Base-by-base conservation (phyloP, 2,888 invertebrate species). In the Diarsia dahlii region DNA sequence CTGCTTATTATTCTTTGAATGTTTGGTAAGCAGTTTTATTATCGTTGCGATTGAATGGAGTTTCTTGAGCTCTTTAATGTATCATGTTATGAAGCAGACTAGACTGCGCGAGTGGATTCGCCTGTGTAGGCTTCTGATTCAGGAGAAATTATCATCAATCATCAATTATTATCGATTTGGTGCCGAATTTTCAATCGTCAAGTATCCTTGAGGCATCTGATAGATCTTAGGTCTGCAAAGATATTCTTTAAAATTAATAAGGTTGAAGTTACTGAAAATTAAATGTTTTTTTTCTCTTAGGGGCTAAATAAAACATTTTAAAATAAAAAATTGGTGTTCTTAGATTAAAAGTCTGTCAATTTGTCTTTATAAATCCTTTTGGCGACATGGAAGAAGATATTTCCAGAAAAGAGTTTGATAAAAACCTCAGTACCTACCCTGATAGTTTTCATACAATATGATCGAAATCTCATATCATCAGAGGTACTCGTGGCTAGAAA, bases 1-100 rank as follows among this genome's bases (percentile, higher is more conserved):
- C 46, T 63, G 23, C n/a, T 70, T 69, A 71, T 63, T 71, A 66
- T 81, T 15, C 66, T 46, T 13, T 56, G 28, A 79, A 85, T 74
- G 23, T 75, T 70, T 74, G 39, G 45, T 76, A 34, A 60, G 60
- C 60, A 48, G 48, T 73, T 82, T 67, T 48, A 62, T 23, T 34
- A 62, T 56, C 62, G 5, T 28, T 48, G n/a, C 65, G 5, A 15
- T 23, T 65, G 34, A 68, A 65, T 52, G 8, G 12, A 18, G 34
- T 62, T 63, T 58, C n/a, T 46, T 50, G n/a, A 8, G 48, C 12
- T 46, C 3, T 46, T 20, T 39, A 23, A 56, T 28, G 34, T 18
- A 54, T 39, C 34, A 18, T 48, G 56, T 63, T 48, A 52, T 18
- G 48, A 12, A 58, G 6, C 8, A 28, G 54, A 54, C 12, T 54